Evolutionary conservation across 2,113 vertebrate genomes (phyloP).

Genomic region (Uria aalge): DNA sequence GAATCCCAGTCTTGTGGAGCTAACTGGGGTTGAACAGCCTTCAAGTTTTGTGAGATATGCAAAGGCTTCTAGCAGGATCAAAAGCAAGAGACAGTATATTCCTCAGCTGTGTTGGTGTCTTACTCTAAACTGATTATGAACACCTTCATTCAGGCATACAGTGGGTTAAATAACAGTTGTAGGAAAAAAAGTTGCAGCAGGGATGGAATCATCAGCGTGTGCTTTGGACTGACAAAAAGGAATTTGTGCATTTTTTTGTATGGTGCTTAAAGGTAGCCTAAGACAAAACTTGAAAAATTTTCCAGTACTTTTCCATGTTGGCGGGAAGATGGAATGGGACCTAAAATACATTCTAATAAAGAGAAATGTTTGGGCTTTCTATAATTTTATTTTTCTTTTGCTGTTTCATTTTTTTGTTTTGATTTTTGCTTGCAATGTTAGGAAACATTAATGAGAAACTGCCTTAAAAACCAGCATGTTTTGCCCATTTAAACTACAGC

Average conservation of each 20-base stretch:
- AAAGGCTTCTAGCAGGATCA: not conserved
- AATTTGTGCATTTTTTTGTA: not conserved
- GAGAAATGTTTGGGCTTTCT: not conserved
- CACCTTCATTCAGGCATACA: not conserved
- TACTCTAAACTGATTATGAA: not conserved
- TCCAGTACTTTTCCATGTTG: not conserved
- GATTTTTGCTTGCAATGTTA: not conserved
- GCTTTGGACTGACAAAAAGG: not conserved
- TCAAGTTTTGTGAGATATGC: not conserved
- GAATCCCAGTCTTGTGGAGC: not conserved
- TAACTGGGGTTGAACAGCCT: not conserved
- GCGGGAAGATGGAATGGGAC: not conserved
- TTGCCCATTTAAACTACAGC: not conserved
- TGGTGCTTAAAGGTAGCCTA: not conserved
- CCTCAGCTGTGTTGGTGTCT: accelerated
- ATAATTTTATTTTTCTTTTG: not conserved
- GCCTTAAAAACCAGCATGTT: not conserved
- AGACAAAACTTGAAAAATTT: not conserved
- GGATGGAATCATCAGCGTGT: not conserved
- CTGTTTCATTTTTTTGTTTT: not conserved
- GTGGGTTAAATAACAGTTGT: not conserved
- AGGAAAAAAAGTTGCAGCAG: not conserved
- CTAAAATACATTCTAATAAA: not conserved
- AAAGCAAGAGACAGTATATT: not conserved
- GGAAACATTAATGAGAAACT: not conserved